Base-by-base conservation (phyloP, 2,113 vertebrate species). In the Myotis lucifugus region DNA sequence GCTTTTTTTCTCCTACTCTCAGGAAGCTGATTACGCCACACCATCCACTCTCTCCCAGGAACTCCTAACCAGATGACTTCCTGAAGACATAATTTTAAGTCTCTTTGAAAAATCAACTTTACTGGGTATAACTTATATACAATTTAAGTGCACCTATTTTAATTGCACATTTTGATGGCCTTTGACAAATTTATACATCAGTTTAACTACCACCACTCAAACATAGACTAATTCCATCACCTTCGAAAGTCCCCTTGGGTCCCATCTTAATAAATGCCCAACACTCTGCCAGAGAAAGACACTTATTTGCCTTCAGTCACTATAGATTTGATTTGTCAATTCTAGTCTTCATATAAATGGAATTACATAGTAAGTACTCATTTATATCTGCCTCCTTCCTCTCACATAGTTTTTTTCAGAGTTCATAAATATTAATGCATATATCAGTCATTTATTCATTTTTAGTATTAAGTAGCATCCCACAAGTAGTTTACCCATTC, bases 21-120 rank as follows among this genome's bases (percentile, higher is more conserved):
- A 14, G 40, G 29, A 66, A 93, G 32, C 56, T 66, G 67, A 85
- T 78, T 85, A 17, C 46, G n/a, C 25, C 83, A 66, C 13, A 19
- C 42, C 67, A 91, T 67, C 70, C 34, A 83, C 90, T 18, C 56
- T 70, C 78, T 56, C n/a, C 59, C 83, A 59, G 79, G 50, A 70
- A 97, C 59, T 91, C 74, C 79, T 96, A 93, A 61, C 48, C 52
- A 70, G 14, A 11, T 89, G 83, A 91, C 52, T 93, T 90, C 70
- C 42, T 64, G 19, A 89, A 79, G 83, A 94, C 29, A 74, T 85
- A 29, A 74, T 79, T 82, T 74, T 86, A 86, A 78, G 67, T 67
- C 64, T 85, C 42, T 81, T 37, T 64, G 12, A 9, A 69, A 94
- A 69, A 73, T 56, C 25, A 85, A 27, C 42, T 59, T 48, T 52